phyloP scores from a whole-genome alignment of 37 sponge, comb jelly and placozoan genomes.

The Hexactinellida sp. region DNA sequence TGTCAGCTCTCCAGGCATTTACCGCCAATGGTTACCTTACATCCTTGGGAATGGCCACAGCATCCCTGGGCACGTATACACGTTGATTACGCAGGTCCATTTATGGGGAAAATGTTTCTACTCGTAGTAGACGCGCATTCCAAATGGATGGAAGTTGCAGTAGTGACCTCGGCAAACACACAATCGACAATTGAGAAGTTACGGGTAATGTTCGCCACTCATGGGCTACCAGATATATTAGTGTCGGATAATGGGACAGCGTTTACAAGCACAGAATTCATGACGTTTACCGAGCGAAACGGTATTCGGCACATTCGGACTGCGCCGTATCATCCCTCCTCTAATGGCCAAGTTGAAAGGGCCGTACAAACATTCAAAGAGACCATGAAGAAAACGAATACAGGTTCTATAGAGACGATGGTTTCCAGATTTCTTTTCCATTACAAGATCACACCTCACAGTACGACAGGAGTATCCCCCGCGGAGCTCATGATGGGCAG shows the following conservation, averaged over 20 bases:
- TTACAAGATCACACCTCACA: too few species aligned
- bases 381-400: not conserved
- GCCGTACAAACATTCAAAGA: slow-evolving; percentile 24
- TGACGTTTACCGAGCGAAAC: slow-evolving; percentile 10
- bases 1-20: slow-evolving; percentile 11
- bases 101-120: slow-evolving; percentile 29
- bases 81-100: slow-evolving; percentile 35
- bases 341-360: slow-evolving; percentile 36
- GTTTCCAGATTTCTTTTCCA: slow-evolving; percentile 18
- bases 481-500: slow-evolving; percentile 22
- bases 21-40: slow-evolving; percentile 23
- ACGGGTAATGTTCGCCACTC: slow-evolving; percentile 18
- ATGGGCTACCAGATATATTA: slow-evolving; percentile 27
- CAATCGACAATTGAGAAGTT: slow-evolving; percentile 24
- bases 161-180: slow-evolving; percentile 7
- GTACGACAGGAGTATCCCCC: not conserved
- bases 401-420: too few species aligned
- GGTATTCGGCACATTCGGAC: slow-evolving; percentile 8
- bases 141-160: slow-evolving; percentile 38
- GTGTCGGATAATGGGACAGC: slow-evolving; percentile 30
- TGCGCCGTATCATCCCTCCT: slow-evolving; percentile 35
- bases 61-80: slow-evolving; percentile 31
- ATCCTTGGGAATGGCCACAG: slow-evolving; percentile 35
- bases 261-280: slow-evolving; percentile 26
- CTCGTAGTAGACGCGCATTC: slow-evolving; percentile 32